Conservation (phyloP, 2,797 vertebrate genomes). For the Spinus pinus region DNA sequence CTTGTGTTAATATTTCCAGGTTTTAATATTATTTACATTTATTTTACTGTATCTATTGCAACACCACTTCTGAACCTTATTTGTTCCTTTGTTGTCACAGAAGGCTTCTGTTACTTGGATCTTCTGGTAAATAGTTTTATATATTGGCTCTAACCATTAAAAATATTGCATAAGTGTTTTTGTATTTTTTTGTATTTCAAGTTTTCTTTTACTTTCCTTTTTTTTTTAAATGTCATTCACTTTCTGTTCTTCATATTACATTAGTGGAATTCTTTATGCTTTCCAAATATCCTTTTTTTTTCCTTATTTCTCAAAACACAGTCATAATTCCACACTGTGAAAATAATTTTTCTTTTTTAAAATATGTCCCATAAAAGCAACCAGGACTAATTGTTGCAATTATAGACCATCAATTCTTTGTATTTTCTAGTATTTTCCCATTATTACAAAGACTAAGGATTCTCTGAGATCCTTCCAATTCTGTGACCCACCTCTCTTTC, state of each 20-base stretch:
- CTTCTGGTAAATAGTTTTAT: not conserved
- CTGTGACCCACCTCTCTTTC: conserved; percentile 8
- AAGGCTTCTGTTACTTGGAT: not conserved
- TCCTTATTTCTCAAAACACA: not conserved
- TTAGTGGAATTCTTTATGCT: not conserved
- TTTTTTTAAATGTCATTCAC: not conserved
- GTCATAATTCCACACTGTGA: not conserved
- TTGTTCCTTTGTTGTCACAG: not conserved
- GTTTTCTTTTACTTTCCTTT: not conserved
- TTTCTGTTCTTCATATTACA: not conserved
- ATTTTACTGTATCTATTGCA: not conserved
- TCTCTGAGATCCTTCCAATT: conserved; percentile 20
- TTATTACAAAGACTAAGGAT: not conserved
- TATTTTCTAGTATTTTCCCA: not conserved
- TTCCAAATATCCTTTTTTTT: not conserved
- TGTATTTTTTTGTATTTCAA: not conserved
- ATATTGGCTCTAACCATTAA: not conserved
- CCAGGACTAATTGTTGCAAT: not conserved
- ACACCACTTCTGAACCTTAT: not conserved
- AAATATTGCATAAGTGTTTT: not conserved
- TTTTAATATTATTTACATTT: not conserved
- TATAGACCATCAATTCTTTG: not conserved
- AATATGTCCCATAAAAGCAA: not conserved
- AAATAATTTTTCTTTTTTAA: not conserved
- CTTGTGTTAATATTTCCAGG: not conserved